Evolutionary conservation across 2,888 invertebrate genomes (phyloP).

Genomic region (Drosophila incognita): DNA sequence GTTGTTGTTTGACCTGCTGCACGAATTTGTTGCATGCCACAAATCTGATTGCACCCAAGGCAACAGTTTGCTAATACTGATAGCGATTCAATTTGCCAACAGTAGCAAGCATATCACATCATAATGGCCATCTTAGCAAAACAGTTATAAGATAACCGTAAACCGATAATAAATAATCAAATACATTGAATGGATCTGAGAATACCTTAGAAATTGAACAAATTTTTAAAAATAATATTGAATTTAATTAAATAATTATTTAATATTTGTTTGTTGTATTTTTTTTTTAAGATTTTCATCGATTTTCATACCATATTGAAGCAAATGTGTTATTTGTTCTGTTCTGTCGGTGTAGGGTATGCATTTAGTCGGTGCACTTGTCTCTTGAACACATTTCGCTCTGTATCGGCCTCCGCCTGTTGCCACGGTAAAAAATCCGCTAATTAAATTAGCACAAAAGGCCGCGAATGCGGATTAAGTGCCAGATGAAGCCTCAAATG

Average conservation of each 20-base stretch:
- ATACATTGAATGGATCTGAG: too few relatives aligned
- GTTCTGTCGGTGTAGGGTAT: constrained; percentile 14
- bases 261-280: not conserved
- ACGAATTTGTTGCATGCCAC: constrained; percentile 33
- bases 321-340: not conserved
- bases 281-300: not conserved
- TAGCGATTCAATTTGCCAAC: not conserved
- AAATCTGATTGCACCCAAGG: not conserved
- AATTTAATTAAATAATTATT: not conserved
- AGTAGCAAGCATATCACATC: not conserved
- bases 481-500: constrained; percentile 39
- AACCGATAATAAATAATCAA: not conserved
- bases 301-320: too few relatives aligned
- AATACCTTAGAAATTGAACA: not conserved
- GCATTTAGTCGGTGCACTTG: constrained; percentile 1
- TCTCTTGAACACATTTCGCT: not conserved
- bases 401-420: constrained; percentile 1
- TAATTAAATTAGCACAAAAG: constrained; percentile 78
- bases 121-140: not conserved
- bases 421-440: constrained; percentile 28
- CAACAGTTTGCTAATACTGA: constrained; percentile 14
- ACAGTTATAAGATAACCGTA: not conserved
- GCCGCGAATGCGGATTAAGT: constrained; percentile 71
- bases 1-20: constrained; percentile 14
- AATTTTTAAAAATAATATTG: not conserved